Percentiles rank a stretch among this genome's conserved stretches.
Evolutionary conservation across 2,888 invertebrate genomes (phyloP).

Genomic region (Leptopilina myrica): DNA sequence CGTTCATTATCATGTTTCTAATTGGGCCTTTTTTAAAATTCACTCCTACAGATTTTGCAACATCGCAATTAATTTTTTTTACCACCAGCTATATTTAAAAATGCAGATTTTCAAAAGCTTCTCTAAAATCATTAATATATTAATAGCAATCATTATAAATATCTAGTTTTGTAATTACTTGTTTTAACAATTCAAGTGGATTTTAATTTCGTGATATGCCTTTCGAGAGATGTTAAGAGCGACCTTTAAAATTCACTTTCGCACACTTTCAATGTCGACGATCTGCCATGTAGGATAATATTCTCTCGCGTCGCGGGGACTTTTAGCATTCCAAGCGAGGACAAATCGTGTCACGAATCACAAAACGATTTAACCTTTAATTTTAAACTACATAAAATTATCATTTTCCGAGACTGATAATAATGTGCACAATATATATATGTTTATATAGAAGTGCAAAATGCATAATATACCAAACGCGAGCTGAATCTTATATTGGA

Average conservation of each 20-base stretch:
- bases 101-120: not conserved
- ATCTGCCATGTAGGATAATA: conserved; percentile 35
- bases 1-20: too few relatives aligned
- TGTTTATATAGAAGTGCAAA: not conserved
- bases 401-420: conserved; percentile 22
- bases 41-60: not conserved
- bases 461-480: not conserved
- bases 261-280: conserved; percentile 51
- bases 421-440: too few relatives aligned
- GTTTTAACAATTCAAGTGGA: not conserved
- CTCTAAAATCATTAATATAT: not conserved
- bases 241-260: conserved; percentile 57
- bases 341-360: conserved; percentile 55
- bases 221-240: conserved; percentile 44
- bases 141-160: not conserved
- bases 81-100: not conserved
- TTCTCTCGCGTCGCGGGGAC: conserved; percentile 20
- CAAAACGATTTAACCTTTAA: conserved; percentile 17
- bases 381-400: not conserved
- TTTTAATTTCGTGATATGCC: conserved; percentile 8
- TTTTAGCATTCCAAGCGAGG: conserved; percentile 52
- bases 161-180: not conserved
- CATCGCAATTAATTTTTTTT: not conserved
- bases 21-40: not conserved
- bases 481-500: conserved; percentile 12